Conservation (phyloP, 2,113 vertebrate species). For the Nycticebus coucang region DNA sequence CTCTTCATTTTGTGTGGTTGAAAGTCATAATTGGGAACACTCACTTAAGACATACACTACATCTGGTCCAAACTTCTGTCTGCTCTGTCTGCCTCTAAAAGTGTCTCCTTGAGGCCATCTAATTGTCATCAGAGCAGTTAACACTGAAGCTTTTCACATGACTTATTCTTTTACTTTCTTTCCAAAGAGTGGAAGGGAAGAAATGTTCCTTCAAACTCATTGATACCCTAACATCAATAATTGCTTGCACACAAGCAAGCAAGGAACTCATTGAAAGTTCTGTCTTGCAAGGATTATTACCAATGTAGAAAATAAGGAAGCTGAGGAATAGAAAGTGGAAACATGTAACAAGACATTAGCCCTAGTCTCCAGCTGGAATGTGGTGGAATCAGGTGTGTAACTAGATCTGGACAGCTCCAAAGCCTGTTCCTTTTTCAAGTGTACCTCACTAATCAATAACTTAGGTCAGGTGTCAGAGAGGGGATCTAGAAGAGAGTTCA, state of each 20-base stretch:
- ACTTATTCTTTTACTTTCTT: background rate
- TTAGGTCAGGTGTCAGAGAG: background rate
- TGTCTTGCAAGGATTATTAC: background rate
- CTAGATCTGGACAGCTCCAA: background rate
- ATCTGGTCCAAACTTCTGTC: background rate
- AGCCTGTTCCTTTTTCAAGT: background rate
- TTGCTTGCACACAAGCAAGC: background rate
- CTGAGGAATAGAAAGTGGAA: background rate
- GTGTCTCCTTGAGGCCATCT: background rate
- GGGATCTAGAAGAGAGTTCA: background rate
- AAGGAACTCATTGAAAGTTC: background rate
- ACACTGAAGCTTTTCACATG: background rate
- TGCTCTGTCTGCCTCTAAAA: background rate
- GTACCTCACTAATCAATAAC: background rate
- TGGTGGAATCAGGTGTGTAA: background rate
- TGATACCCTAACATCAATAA: background rate
- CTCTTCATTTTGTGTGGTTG: background rate
- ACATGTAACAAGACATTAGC: background rate
- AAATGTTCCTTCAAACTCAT: background rate
- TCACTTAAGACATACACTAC: background rate
- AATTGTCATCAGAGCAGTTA: background rate
- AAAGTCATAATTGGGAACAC: background rate
- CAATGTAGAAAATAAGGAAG: background rate
- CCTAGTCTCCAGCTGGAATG: background rate
- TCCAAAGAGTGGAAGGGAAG: background rate